Evolutionary conservation across 2,888 invertebrate species (phyloP).

Genomic region (Patella ulyssiponensis): DNA sequence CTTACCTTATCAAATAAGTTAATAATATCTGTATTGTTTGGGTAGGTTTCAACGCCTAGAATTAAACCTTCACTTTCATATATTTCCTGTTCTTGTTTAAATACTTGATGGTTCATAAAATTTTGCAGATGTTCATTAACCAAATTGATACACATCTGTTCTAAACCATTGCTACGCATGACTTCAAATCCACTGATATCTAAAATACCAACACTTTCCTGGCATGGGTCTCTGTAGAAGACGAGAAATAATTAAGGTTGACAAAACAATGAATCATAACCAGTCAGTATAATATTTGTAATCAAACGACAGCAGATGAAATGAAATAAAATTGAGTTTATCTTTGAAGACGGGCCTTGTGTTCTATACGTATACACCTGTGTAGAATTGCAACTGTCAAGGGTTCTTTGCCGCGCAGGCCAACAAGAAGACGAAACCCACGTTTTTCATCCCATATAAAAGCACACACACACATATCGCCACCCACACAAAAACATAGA

Average conservation of each 20-base stretch:
- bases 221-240: conserved; percentile 1
- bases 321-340: not conserved
- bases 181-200: conserved; percentile 70
- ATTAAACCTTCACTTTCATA: conserved; percentile 49
- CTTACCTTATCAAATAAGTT: conserved; percentile 51
- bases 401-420: not conserved
- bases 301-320: not conserved
- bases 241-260: not conserved
- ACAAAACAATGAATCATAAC: not conserved
- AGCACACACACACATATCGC: conserved; percentile 1
- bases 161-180: conserved; percentile 60
- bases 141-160: conserved; percentile 66
- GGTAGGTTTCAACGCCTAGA: conserved; percentile 34
- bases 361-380: not conserved
- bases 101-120: conserved; percentile 56
- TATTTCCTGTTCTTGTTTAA: conserved; percentile 48
- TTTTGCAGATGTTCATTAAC: conserved; percentile 63
- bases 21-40: conserved; percentile 59
- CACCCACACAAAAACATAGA: not conserved
- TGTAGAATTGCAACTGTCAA: too few relatives aligned
- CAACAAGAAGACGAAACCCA: not conserved
- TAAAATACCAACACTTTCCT: conserved; percentile 54
- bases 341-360: not conserved
- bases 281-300: not conserved
- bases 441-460: not conserved